These are phyloP conservation scores for Monopterus albus DNA, from an alignment of 2,113 vertebrate genomes.

Conservation along the genomic window DNA sequence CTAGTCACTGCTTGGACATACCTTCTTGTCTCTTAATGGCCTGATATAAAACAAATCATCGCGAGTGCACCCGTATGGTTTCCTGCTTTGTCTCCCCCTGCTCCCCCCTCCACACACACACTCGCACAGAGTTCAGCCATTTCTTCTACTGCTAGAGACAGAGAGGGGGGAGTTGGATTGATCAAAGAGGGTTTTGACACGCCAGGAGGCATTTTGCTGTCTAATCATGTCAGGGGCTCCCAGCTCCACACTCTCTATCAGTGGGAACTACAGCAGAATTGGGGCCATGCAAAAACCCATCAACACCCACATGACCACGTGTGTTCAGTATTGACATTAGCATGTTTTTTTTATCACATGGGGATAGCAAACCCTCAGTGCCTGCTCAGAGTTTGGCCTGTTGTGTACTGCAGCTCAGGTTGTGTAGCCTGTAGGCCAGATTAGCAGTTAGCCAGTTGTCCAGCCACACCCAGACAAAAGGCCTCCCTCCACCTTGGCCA, in stretches of 20 bases:
- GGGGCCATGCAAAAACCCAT: slow-evolving; percentile 29
- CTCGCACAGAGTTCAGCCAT: slow-evolving; percentile 26
- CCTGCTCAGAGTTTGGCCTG: slow-evolving; percentile 1
- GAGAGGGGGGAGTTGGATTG: slow-evolving; percentile 31
- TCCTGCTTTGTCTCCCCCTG: slow-evolving; percentile 37
- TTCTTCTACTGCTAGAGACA: slow-evolving; percentile 45
- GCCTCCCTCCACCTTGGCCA: slow-evolving; percentile 50
- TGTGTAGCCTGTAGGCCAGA: slow-evolving; percentile 25
- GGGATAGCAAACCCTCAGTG: slow-evolving; percentile 9
- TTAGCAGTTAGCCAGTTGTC: slow-evolving; percentile 37
- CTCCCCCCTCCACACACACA: slow-evolving; percentile 1
- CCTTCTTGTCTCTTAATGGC: slow-evolving; percentile 44
- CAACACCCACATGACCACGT: slow-evolving; percentile 34
- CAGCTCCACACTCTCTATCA: slow-evolving; percentile 44
- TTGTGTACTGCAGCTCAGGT: slow-evolving; percentile 7
- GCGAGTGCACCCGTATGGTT: slow-evolving; percentile 39
- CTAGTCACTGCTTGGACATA: slow-evolving; percentile 24
- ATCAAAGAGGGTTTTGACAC: slow-evolving; percentile 67
- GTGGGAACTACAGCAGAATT: slow-evolving; percentile 26
- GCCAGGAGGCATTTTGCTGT: slow-evolving; percentile 70
- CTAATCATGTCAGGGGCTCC: slow-evolving; percentile 68
- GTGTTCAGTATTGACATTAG: slow-evolving; percentile 45
- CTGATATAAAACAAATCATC: slow-evolving; percentile 58
- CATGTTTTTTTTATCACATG: slow-evolving; percentile 49
- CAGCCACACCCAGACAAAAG: slow-evolving; percentile 72